Base-by-base conservation (phyloP, 2,113 vertebrate genomes). In the Axis porcinus region DNA sequence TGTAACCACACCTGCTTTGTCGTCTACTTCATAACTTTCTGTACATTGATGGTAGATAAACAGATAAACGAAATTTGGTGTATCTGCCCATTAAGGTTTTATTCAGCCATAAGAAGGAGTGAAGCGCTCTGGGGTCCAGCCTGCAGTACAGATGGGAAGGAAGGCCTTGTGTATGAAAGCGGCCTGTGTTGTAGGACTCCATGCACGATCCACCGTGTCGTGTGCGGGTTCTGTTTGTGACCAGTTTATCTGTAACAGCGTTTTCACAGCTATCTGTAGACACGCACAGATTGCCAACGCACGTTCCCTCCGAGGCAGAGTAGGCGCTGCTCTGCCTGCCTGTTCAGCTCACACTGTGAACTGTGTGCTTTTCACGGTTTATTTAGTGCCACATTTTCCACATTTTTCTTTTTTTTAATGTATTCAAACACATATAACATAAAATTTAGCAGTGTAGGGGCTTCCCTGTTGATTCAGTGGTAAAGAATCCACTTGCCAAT, bases 261-360 rank as follows among this genome's bases (percentile, higher is more conserved):
- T 12, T 30, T 7, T 28, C 12, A 12, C 10, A 3, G 27, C 36
- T 27, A 28, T 9, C 86, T 36, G 54, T 5, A 10, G n/a, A 83
- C 7, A 9, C 1, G 5, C 16, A 6, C 47, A 40, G 11, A 81
- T 36, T 28, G 28, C 47, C 19, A 8, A 16, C 2, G 7, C n/a
- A 5, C 2, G 1, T 67, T 54, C 30, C 27, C 43, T 11, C 47
- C 3, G 33, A 81, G 7, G 25, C 47, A 3, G 2, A 79, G 60
- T 30, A 27, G 16, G 45, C 2, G 0, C 6, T 2, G 0, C 30
- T 76, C 12, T 7, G 36, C 14, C 40, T 54, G 5, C n/a, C 21
- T 15, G 28, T 16, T 76, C 45, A 54, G 70, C 25, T 67, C 14
- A 5, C 3, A 25, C n/a, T 12, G 8, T 11, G 74, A 78, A 86